A percentile compares a stretch with the other conserved stretches of the same genome.
Conservation (phyloP, 2,113 vertebrate genomes). For the Grus americana region DNA sequence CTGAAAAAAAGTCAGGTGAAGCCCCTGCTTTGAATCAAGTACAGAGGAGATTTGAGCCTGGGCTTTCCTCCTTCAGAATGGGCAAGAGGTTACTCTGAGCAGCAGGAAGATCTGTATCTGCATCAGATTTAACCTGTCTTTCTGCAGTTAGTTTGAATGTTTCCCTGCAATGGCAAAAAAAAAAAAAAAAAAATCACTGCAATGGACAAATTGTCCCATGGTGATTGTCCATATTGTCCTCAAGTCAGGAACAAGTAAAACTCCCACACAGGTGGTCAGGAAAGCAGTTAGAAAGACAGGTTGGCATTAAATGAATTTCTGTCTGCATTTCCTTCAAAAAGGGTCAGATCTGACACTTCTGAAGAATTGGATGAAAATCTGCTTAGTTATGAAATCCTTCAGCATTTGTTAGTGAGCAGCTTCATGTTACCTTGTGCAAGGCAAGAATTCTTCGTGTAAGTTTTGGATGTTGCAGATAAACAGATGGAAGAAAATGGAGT, state of each 20-base stretch:
- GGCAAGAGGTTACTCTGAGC: background rate
- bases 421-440: background rate
- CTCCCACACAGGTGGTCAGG: background rate
- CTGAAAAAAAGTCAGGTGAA: background rate
- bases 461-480: background rate
- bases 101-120: background rate
- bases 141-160: background rate
- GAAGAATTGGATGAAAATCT: background rate
- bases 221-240: background rate
- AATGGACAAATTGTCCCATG: background rate
- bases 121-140: accelerated
- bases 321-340: background rate
- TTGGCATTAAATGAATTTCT: background rate
- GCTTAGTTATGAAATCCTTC: background rate
- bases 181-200: background rate
- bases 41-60: background rate
- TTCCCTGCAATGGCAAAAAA: background rate
- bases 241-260: background rate
- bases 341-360: background rate
- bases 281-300: background rate
- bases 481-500: background rate
- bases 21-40: background rate
- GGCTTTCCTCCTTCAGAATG: background rate
- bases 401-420: background rate
- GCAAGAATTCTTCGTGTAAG: background rate